Conservation (phyloP, 2,797 vertebrate species). For the Gobionotothen gibberifrons region DNA sequence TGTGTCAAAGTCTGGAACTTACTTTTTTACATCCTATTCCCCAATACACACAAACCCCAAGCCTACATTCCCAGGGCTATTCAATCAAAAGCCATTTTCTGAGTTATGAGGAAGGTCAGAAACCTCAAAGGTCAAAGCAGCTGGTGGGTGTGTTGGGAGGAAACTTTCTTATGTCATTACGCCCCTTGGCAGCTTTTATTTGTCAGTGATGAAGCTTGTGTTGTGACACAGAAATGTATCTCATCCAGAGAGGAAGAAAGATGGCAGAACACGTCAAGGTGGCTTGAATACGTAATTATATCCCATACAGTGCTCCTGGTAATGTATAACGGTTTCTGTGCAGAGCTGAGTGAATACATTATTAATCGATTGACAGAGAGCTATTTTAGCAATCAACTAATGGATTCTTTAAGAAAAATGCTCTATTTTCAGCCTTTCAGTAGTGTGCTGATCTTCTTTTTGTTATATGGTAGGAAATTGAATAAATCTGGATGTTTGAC, state of each 20-base stretch:
- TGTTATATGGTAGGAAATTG: not conserved
- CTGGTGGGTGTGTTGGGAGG: slow-evolving; percentile 37
- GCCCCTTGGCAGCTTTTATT: slow-evolving; percentile 64
- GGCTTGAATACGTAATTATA: slow-evolving; percentile 37
- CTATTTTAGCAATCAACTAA: not conserved
- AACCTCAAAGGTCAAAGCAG: slow-evolving; percentile 62
- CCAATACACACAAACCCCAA: not conserved
- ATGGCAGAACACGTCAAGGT: slow-evolving; percentile 13
- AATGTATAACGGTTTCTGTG: not conserved
- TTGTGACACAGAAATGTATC: slow-evolving; percentile 50
- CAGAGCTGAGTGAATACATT: not conserved
- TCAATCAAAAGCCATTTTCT: slow-evolving; percentile 60
- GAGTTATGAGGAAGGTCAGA: slow-evolving; percentile 60
- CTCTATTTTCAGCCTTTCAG: not conserved
- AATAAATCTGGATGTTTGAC: not conserved
- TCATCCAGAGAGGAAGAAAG: slow-evolving; percentile 32
- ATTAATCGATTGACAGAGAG: not conserved
- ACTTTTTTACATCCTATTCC: slow-evolving; percentile 39
- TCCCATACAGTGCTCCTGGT: not conserved
- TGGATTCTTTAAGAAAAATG: not conserved
- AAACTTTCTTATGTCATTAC: slow-evolving; percentile 68
- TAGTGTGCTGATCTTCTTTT: not conserved
- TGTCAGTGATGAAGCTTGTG: slow-evolving; percentile 57
- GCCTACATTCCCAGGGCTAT: slow-evolving; percentile 11
- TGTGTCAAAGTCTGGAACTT: slow-evolving; percentile 59